Evolutionary conservation across 2,888 invertebrate genomes (phyloP), one percentile per base, ranked within the genome.

Genomic region (Dolomedes plantarius): DNA sequence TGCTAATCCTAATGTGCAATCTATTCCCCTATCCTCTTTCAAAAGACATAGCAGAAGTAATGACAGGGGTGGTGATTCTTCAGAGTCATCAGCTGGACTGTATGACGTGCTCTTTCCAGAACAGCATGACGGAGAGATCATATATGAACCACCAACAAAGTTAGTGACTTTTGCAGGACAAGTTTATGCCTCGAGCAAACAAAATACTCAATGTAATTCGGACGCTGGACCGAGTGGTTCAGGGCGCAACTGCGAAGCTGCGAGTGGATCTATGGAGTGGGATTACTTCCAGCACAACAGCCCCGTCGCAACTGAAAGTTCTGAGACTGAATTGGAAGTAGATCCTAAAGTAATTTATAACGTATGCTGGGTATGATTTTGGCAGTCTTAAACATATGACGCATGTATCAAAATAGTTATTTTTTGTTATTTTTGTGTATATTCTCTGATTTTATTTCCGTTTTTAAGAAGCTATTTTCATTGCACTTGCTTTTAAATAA

Each of bases 301-400:
- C 7, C 29, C 23, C 0, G 16, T 27, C 13, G 27, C n/a, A 23
- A 64, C 82, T 9, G 73, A 56, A 39, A 62, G 27, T 28, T 41
- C 75, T 6, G 75, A 75, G 27, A 29, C 2, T 46, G 71, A 56
- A 23, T 23, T 23, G 1, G 56, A 56, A 23, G 5, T 19, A 23
- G 56, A 56, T 23, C 13, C 68, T 1, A 50, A 13, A n/a, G 56
- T 29, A 68, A 50, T 67, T 19, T n/a, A 28, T 27, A 39, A 72
- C 46, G 32, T 83, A 19, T 76, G 72, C 50, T 83, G 82, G 82
- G 82, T 83, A n/a, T 56, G 11, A 56, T 19, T 6, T 23, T 56
- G 1, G 2, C 46, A 13, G 23, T 9, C 5, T n/a, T n/a, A 46
- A 46, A 2, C 46, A 16, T 46, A 46, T 46, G 46, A 13, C 1